Evolutionary conservation across 2,797 vertebrate genomes (phyloP).

Genomic region (Ibycter americanus): DNA sequence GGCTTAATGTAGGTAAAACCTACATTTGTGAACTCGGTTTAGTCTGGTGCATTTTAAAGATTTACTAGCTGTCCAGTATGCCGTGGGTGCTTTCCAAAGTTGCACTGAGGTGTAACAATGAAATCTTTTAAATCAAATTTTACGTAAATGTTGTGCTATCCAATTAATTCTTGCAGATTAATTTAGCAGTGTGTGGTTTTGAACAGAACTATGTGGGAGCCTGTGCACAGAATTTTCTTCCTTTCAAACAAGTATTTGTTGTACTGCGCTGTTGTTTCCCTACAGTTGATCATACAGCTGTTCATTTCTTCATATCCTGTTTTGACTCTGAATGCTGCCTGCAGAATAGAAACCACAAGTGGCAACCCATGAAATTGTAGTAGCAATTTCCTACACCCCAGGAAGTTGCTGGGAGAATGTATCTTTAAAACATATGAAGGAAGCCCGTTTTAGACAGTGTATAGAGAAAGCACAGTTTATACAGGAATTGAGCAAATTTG

Average conservation of each 20-base stretch:
- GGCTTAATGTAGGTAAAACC: not conserved
- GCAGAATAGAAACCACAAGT: not conserved
- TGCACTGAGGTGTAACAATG: not conserved
- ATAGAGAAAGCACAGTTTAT: not conserved
- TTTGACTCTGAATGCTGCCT: not conserved
- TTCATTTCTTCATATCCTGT: not conserved
- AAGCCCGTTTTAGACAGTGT: not conserved
- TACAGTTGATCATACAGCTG: not conserved
- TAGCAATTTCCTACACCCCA: not conserved
- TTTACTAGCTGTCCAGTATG: not conserved
- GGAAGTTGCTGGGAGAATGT: not conserved
- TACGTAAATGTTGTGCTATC: not conserved
- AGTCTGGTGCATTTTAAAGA: not conserved
- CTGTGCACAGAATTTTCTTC: not conserved
- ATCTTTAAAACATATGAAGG: not conserved
- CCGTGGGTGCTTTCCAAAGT: fast-evolving
- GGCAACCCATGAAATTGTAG: not conserved
- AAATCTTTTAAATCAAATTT: not conserved
- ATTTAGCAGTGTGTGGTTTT: not conserved
- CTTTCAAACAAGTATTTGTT: not conserved
- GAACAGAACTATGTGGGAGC: not conserved
- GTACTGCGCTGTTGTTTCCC: not conserved
- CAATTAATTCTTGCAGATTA: not conserved
- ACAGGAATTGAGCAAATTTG: not conserved
- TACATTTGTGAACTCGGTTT: not conserved